These are phyloP conservation scores for Trematomus bernacchii DNA, from an alignment of 2,797 vertebrate genomes.

Conservation along the genomic window DNA sequence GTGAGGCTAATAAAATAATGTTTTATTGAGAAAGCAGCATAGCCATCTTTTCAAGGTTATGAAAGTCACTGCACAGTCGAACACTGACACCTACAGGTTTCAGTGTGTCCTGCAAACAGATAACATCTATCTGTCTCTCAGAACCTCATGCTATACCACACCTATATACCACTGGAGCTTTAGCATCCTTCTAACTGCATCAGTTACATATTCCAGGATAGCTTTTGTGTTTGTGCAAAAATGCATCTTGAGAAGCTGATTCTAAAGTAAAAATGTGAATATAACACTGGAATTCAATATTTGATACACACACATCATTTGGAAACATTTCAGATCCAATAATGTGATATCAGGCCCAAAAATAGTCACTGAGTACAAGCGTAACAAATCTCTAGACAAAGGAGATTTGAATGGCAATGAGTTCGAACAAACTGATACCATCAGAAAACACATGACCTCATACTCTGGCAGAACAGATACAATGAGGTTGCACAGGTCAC, in stretches of 20 bases:
- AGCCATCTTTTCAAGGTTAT: constrained; percentile 62
- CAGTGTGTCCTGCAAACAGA: constrained; percentile 46
- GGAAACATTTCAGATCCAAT: constrained; percentile 21
- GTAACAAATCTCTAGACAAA: constrained; percentile 50
- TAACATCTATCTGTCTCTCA: constrained; percentile 9
- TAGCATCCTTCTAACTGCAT: background rate
- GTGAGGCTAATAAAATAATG: constrained; percentile 54
- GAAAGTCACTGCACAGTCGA: constrained; percentile 52
- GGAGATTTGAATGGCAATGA: constrained; percentile 57
- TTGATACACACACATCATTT: constrained; percentile 19
- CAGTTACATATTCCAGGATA: constrained; percentile 1
- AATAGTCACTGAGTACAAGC: constrained; percentile 17
- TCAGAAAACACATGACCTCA: constrained; percentile 54
- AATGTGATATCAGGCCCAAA: constrained; percentile 18
- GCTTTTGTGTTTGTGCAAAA: background rate
- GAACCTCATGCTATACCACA: constrained; percentile 6
- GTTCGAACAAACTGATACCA: constrained; percentile 51
- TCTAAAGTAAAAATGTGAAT: constrained; percentile 1
- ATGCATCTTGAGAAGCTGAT: constrained; percentile 2
- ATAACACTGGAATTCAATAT: background rate
- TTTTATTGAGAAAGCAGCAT: constrained; percentile 41
- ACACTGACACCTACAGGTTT: constrained; percentile 80
- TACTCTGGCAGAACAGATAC: constrained; percentile 40
- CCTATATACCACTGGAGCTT: constrained; percentile 13
- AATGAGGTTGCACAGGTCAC: constrained; percentile 22